Conservation (phyloP, 2,113 vertebrate species). For the Rhombomys opimus region DNA sequence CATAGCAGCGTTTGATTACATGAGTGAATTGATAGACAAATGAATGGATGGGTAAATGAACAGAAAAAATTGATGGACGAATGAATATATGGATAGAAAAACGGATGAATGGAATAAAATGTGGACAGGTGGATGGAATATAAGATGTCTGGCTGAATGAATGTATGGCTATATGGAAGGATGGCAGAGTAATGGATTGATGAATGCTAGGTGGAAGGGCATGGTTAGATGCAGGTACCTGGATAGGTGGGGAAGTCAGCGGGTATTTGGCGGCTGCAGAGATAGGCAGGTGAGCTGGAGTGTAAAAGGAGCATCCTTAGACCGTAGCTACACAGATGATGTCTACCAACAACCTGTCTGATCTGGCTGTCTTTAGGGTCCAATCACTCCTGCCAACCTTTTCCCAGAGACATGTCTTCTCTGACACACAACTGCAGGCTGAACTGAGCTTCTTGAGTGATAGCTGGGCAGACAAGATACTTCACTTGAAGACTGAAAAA, state of each 20-base stretch:
- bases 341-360: background rate
- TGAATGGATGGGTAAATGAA: background rate
- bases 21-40: background rate
- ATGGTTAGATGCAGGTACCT: too few species aligned
- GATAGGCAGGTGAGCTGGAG: background rate
- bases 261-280: background rate
- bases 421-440: background rate
- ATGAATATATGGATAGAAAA: too few species aligned
- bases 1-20: background rate
- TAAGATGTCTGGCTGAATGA: background rate
- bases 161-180: background rate
- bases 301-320: background rate
- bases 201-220: background rate
- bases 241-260: fast-evolving
- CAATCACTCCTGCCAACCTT: background rate
- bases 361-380: background rate
- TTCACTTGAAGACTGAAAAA: background rate
- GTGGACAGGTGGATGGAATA: background rate
- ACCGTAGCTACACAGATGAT: too few species aligned
- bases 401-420: background rate
- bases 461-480: background rate
- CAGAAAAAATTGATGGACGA: background rate
- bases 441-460: background rate
- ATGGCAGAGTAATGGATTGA: background rate
- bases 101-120: background rate